Evolutionary conservation across 2,888 invertebrate genomes (phyloP).

Genomic region (Herminia tarsipennalis): DNA sequence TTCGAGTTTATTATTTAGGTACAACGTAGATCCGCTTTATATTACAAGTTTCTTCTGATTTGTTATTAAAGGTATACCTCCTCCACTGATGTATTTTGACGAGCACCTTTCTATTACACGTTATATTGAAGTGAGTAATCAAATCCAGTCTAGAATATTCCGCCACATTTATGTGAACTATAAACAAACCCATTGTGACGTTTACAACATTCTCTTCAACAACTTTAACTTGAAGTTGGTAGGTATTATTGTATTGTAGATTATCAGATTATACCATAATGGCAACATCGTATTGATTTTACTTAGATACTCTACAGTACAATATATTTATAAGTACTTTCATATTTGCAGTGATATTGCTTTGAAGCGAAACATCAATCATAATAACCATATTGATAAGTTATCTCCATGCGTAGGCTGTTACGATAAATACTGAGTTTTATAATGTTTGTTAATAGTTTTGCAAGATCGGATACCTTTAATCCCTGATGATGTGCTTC

Average conservation of each 20-base stretch:
- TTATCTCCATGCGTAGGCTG: too few relatives aligned
- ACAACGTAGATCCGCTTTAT: too few relatives aligned
- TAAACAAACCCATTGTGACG: slow-evolving; percentile 20
- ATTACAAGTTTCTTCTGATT: background rate
- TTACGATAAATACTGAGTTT: too few relatives aligned
- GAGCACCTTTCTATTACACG: too few relatives aligned
- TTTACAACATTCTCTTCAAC: slow-evolving; percentile 7
- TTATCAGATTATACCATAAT: background rate
- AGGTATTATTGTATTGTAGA: background rate
- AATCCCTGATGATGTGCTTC: slow-evolving; percentile 95
- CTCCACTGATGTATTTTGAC: too few relatives aligned
- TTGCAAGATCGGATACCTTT: too few relatives aligned
- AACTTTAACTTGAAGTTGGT: background rate
- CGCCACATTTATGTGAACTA: slow-evolving; percentile 28
- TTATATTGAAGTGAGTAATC: background rate
- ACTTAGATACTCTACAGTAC: background rate
- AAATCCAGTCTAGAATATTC: slow-evolving; percentile 1
- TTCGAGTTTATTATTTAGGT: background rate
- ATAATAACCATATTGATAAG: background rate
- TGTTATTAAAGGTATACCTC: background rate
- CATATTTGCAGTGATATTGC: background rate
- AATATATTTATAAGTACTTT: background rate
- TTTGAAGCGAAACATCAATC: slow-evolving; percentile 5
- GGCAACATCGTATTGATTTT: background rate
- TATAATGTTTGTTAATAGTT: too few relatives aligned